Evolutionary conservation across 1,140 invertebrate species (phyloP).

Genomic region (Camponotus vicinus): DNA sequence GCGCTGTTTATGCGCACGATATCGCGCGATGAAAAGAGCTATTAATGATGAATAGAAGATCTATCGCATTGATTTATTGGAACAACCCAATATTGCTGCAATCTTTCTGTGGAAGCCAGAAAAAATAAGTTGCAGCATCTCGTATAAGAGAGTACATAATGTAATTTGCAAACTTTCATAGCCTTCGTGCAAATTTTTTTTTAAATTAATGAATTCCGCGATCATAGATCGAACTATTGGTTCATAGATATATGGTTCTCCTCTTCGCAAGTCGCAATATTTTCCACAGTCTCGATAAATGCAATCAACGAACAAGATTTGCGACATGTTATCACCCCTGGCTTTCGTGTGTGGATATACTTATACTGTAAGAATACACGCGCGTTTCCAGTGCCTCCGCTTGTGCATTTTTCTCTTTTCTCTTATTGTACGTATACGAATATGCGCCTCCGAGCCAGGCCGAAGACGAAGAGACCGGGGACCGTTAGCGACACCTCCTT

Average conservation of each 20-base stretch:
- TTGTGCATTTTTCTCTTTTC: slow-evolving; percentile 44
- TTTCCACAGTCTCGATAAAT: slow-evolving; percentile 3
- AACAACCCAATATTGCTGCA: slow-evolving; percentile 14
- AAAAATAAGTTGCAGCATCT: too few relatives aligned
- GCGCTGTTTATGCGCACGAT: not conserved
- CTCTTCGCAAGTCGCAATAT: not conserved
- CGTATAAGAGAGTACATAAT: not conserved
- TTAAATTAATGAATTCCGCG: too few relatives aligned
- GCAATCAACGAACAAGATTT: slow-evolving; percentile 34
- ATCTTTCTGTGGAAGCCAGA: not conserved
- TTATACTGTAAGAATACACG: slow-evolving; percentile 54
- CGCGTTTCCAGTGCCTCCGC: slow-evolving; percentile 52
- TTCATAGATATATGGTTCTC: not conserved
- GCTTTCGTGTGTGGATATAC: slow-evolving; percentile 42
- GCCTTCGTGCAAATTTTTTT: not conserved
- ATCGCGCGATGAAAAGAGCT: slow-evolving; percentile 5
- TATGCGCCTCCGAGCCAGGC: slow-evolving; percentile 43
- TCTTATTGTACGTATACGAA: slow-evolving; percentile 59
- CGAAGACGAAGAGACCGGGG: slow-evolving; percentile 48
- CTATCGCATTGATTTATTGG: slow-evolving; percentile 29
- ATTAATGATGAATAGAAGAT: slow-evolving; percentile 38
- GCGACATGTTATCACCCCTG: slow-evolving; percentile 67
- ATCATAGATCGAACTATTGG: too few relatives aligned
- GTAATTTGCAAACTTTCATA: not conserved
- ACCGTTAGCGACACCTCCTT: slow-evolving; percentile 74